Percentiles rank a stretch among this genome's conserved stretches.
Evolutionary conservation across 1,140 invertebrate genomes (phyloP).

Genomic region (Zaprionus davidi): DNA sequence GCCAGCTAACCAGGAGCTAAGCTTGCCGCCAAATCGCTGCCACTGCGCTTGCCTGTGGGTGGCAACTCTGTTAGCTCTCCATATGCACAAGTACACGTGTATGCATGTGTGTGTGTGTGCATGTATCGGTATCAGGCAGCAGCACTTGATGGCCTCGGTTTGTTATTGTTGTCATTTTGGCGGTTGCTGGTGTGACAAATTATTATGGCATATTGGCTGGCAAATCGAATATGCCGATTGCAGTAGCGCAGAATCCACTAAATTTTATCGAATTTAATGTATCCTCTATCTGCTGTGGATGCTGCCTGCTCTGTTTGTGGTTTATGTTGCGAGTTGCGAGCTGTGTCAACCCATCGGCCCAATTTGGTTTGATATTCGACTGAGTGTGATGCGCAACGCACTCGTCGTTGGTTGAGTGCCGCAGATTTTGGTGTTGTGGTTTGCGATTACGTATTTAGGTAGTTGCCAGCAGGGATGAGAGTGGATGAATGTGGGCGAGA

Average conservation of each 20-base stretch:
- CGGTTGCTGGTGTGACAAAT: constrained; percentile 44
- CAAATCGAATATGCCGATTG: constrained; percentile 53
- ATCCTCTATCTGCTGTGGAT: too few species aligned
- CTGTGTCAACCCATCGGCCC: background rate
- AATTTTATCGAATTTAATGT: constrained; percentile 7
- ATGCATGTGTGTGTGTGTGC: constrained; percentile 31
- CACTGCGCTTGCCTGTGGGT: constrained; percentile 7
- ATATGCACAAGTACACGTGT: background rate
- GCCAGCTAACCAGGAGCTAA: constrained; percentile 32
- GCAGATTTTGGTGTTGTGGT: constrained; percentile 11
- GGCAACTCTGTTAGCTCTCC: constrained; percentile 30
- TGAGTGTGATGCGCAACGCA: background rate
- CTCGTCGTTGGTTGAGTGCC: background rate
- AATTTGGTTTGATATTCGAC: background rate
- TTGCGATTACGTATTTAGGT: background rate
- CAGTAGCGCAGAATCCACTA: constrained; percentile 7
- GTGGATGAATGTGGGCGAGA: background rate
- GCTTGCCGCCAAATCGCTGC: background rate
- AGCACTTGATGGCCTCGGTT: constrained; percentile 21
- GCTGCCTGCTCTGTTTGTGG: background rate
- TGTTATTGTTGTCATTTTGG: background rate
- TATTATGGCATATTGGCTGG: constrained; percentile 57
- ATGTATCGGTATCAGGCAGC: constrained; percentile 30
- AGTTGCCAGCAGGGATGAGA: background rate
- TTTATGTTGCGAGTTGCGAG: background rate